Base-by-base conservation (phyloP, 30 jellyfish, hydroid and myxozoan genomes). In the Mastigias papua region DNA sequence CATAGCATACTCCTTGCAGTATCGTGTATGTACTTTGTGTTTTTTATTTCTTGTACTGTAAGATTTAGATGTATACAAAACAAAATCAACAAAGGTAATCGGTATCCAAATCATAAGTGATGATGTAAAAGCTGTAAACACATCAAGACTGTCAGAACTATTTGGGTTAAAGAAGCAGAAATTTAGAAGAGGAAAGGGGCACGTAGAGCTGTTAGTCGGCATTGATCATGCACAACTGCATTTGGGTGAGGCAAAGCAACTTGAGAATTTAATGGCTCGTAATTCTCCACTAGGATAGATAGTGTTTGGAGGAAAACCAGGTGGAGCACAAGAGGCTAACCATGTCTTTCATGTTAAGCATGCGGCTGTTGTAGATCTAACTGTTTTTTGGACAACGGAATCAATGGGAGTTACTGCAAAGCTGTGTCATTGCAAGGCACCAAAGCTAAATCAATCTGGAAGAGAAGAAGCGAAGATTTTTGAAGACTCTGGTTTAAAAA, bases 281-380 rank as follows among this genome's bases (percentile, higher is more conserved):
- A 87, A 83, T 48, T 61, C 90, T 67, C 92, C 92, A 75, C 80
- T 91, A 61, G 96, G 97, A 50, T 69, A 88, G 96, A 88, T 84
- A 1, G 13, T 84, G 25, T 79, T 86, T 67, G 86, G 96, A 58
- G 86, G 89, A 15, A 64, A 54, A 78, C 78, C 91, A 76, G 89
- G 84, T 23, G 87, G 69, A 70, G 62, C 84, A 74, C 1, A 69
- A 30, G 68, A 80, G 30, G 60, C 67, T 31, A 31, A 62, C 86
- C 54, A 28, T 62, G 49, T 80, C 68, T 85, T 80, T 50, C 87
- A 78, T 69, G 97, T 88, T 75, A 69, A 71, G 86, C 64, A 70
- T 62, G 84, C 88, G 34, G 60, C 60, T 34, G 84, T 92, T 42
- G 92, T 79, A 26, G 97, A 88, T 66, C 81, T 88, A 0, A 48